phyloP scores from a whole-genome alignment of 2,797 vertebrate species.

The Falco biarmicus region DNA sequence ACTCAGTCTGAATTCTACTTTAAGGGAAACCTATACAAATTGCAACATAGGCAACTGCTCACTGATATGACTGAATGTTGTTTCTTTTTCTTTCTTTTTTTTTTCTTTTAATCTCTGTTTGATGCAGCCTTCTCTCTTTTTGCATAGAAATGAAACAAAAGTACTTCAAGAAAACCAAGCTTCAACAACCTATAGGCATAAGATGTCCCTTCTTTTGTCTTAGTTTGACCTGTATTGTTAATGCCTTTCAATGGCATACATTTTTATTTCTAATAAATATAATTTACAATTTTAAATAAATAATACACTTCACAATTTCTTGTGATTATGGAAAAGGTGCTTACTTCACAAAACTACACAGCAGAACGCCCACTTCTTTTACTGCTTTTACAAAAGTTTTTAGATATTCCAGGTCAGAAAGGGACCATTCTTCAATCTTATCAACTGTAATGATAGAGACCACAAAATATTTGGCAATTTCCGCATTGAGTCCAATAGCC shows the following conservation, averaged over 20 bases:
- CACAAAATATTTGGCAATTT: not conserved
- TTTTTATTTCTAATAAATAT: not conserved
- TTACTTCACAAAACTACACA: not conserved
- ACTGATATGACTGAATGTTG: not conserved
- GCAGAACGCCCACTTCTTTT: not conserved
- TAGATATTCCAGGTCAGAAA: not conserved
- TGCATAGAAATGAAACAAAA: not conserved
- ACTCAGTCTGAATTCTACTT: not conserved
- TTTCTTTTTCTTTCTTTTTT: not conserved
- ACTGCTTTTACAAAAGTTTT: not conserved
- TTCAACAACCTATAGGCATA: not conserved
- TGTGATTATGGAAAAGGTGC: not conserved
- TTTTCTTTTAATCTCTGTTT: not conserved
- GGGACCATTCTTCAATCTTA: not conserved
- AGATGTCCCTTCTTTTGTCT: not conserved
- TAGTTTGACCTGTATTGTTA: not conserved
- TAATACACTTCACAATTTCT: not conserved
- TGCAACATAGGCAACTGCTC: not conserved
- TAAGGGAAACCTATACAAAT: not conserved
- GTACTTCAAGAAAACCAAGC: not conserved
- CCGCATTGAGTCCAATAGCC: not conserved
- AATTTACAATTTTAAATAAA: not conserved
- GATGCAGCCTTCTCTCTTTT: not conserved
- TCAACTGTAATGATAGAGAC: not conserved
- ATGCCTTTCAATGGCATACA: not conserved